Conservation (phyloP, 2,113 vertebrate species). For the Chionodraco myersi region DNA sequence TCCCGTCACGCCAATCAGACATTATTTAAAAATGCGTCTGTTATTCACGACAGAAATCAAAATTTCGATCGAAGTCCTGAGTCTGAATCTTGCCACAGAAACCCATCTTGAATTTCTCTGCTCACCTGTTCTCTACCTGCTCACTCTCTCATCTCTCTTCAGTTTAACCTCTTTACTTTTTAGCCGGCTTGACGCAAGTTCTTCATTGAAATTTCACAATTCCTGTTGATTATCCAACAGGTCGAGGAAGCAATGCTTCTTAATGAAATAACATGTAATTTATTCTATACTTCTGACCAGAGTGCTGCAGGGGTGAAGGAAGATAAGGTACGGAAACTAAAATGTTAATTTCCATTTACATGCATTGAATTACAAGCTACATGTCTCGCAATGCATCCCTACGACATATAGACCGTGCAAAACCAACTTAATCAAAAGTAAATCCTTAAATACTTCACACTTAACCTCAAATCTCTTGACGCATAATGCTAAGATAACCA, state of each 20-base stretch:
- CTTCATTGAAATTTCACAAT: slow-evolving; percentile 85
- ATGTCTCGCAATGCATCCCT: too few species aligned
- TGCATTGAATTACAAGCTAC: neutral
- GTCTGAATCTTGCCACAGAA: slow-evolving; percentile 70
- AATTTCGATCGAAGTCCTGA: slow-evolving; percentile 1
- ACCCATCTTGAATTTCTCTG: slow-evolving; percentile 55
- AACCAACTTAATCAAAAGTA: too few species aligned
- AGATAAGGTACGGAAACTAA: slow-evolving; percentile 79
- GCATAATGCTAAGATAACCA: too few species aligned
- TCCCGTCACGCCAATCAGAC: neutral
- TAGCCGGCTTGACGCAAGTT: slow-evolving; percentile 80
- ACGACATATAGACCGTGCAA: too few species aligned
- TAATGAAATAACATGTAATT: slow-evolving; percentile 88
- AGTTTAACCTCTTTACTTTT: slow-evolving; percentile 83
- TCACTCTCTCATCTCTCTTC: slow-evolving; percentile 77
- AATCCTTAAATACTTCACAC: too few species aligned
- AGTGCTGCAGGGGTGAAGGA: slow-evolving; percentile 86
- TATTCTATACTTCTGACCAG: slow-evolving; percentile 89
- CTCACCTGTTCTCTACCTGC: slow-evolving; percentile 68
- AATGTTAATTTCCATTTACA: neutral
- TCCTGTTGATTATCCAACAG: slow-evolving; percentile 88
- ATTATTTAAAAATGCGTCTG: too few species aligned
- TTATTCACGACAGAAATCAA: too few species aligned
- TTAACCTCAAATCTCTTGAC: too few species aligned
- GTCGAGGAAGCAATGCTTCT: slow-evolving; percentile 88